Evolutionary conservation across 2,113 vertebrate genomes (phyloP).

Genomic region (Xerus inauris): DNA sequence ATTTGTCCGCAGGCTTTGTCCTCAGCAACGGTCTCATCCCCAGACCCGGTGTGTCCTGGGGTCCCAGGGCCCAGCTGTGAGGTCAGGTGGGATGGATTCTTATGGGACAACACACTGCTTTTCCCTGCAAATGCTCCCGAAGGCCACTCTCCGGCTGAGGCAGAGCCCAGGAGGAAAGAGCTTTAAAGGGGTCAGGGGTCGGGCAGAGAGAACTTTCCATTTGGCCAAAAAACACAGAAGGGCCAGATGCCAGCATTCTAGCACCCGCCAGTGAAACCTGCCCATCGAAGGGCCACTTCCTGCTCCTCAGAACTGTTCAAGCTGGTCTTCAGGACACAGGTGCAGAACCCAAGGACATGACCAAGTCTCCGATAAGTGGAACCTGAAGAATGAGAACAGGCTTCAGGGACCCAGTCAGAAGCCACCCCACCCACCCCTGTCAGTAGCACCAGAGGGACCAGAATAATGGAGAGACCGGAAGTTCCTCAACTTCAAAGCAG

Average conservation of each 20-base stretch:
- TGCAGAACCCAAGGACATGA: not conserved
- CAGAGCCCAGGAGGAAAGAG: not conserved
- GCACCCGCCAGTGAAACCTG: not conserved
- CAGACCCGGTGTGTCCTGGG: not conserved
- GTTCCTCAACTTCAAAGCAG: not conserved
- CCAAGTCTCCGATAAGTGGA: not conserved
- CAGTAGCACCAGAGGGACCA: not conserved
- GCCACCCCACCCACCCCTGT: no score
- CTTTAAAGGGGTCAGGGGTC: not conserved
- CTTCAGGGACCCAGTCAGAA: no score
- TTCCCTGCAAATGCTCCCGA: not conserved
- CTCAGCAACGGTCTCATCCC: not conserved
- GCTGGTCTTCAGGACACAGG: not conserved
- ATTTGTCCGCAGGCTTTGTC: not conserved
- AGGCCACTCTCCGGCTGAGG: not conserved
- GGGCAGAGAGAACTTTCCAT: not conserved
- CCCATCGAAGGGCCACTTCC: not conserved
- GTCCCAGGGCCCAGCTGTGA: not conserved
- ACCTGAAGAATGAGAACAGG: not conserved
- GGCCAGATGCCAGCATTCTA: fast-evolving
- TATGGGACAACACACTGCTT: not conserved
- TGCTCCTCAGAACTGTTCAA: not conserved
- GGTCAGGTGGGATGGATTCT: not conserved
- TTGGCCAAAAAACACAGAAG: not conserved
- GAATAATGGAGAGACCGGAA: not conserved